Conservation (phyloP, 1,140 invertebrate species). For the Pseudomyrmex sp. region DNA sequence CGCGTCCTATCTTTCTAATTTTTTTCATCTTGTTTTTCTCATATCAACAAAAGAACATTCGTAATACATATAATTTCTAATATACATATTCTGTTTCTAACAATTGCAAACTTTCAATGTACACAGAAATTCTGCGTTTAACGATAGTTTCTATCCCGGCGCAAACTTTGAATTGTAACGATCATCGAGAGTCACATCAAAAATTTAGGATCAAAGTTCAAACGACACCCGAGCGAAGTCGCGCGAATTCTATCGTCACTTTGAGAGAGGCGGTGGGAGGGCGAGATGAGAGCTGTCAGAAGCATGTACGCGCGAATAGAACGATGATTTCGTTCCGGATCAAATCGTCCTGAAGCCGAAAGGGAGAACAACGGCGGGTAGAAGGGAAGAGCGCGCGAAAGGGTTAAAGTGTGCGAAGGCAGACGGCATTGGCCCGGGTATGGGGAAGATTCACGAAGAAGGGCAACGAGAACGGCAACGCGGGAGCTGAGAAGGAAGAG, state of each 20-base stretch:
- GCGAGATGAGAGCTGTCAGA: constrained; percentile 65
- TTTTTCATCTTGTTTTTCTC: constrained; percentile 67
- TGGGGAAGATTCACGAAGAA: constrained; percentile 73
- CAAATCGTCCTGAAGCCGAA: constrained; percentile 66
- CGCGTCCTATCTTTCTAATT: constrained; percentile 20
- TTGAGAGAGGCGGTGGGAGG: constrained; percentile 17
- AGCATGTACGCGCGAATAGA: constrained; percentile 70
- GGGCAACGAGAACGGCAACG: constrained; percentile 61
- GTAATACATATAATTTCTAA: not conserved
- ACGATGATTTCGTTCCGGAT: constrained; percentile 75
- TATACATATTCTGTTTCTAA: not conserved
- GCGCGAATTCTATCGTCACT: constrained; percentile 41
- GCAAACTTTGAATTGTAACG: not conserved
- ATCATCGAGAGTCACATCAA: constrained; percentile 10
- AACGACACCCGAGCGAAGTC: constrained; percentile 24
- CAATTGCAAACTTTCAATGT: not conserved
- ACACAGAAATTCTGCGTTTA: not conserved
- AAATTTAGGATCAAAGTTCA: constrained; percentile 49
- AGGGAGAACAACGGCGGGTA: not conserved
- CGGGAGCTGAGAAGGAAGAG: constrained; percentile 60
- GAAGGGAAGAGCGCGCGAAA: constrained; percentile 56
- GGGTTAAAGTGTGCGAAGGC: constrained; percentile 64
- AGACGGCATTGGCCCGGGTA: constrained; percentile 60
- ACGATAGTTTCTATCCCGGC: not conserved
- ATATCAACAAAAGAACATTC: constrained; percentile 38